phyloP scores from a whole-genome alignment of 2,888 invertebrate species.

The Eupithecia inturbata region DNA sequence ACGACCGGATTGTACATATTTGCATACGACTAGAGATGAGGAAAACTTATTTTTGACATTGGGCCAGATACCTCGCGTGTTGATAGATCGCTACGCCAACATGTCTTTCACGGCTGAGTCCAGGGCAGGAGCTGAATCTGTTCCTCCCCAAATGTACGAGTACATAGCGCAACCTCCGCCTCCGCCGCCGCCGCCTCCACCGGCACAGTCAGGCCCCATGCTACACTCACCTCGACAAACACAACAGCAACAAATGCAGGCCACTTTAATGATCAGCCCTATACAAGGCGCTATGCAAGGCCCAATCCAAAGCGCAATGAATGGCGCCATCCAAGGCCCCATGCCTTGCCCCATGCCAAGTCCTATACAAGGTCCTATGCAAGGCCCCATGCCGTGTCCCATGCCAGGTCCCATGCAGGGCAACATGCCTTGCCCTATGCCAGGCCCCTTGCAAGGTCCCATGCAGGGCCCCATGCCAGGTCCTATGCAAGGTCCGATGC shows the following conservation, averaged over 20 bases:
- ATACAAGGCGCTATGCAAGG: conserved; percentile 8
- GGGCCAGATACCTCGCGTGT: conserved; percentile 64
- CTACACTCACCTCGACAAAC: neutral
- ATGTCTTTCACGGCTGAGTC: conserved; percentile 47
- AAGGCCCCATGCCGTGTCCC: neutral
- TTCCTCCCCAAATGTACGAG: conserved; percentile 33
- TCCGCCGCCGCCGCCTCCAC: conserved; percentile 48
- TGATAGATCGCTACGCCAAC: conserved; percentile 64
- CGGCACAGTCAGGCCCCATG: conserved; percentile 5
- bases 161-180: conserved; percentile 49
- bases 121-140: conserved; percentile 6
- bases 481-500: conserved; percentile 34
- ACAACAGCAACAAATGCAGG: conserved; percentile 9
- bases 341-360: conserved; percentile 42
- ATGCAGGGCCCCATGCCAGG: conserved; percentile 40
- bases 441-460: conserved; percentile 30
- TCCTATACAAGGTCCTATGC: conserved; percentile 1
- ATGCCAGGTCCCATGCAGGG: conserved; percentile 20
- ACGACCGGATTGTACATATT: conserved; percentile 66
- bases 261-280: neutral
- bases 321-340: conserved; percentile 19
- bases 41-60: conserved; percentile 61
- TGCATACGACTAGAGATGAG: conserved; percentile 69
- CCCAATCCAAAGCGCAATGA: neutral
- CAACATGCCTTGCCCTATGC: conserved; percentile 36